Base-by-base conservation (phyloP, 2,888 invertebrate species). In the Periphyllus acericola region DNA sequence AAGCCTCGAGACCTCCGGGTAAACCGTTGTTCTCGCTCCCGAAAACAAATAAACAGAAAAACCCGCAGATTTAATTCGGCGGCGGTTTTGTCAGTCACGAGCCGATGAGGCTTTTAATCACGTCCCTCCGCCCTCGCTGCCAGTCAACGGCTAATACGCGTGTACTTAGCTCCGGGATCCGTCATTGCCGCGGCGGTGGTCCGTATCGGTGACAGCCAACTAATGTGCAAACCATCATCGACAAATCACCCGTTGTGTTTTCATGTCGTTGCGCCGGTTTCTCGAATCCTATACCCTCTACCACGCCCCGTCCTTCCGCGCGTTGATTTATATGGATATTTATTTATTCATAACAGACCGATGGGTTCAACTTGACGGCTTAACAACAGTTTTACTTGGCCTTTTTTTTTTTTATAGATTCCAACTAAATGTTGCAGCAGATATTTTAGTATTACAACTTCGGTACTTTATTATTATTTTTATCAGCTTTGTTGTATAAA, bases 141-240 rank as follows among this genome's bases (percentile, higher is more conserved):
- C 29, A 46, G 29, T 76, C n/a, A 29, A 17, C 29, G 46, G 29
- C 46, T 76, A 76, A 46, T 46, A 46, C 46, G 60, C 60, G 21
- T 60, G 60, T 60, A 46, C 46, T 46, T 76, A 46, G 46, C 46
- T 46, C 46, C 29, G 29, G 8, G 6, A 60, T 60, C 25, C 21
- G 29, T 52, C 55, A 29, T 25, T 21, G 25, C 60, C 21, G 46
- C 46, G 6, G 25, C 21, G 9, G 2, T 60, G 9, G 2, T 60
- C 60, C 11, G 76, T 32, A 32, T 52, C 29, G 5, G 55, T 5
- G 55, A 55, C 55, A 78, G 11, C 32, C 52, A 46, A 78, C 60
- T 60, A 68, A 78, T 78, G 78, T 32, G 52, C 55, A 32, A 55
- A 78, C 52, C 29, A 32, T 78, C 78, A 29, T 60, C 60, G 60